Evolutionary conservation across 92 coral and sea anemone genomes (phyloP).

Genomic region (Paramuricea clavata): DNA sequence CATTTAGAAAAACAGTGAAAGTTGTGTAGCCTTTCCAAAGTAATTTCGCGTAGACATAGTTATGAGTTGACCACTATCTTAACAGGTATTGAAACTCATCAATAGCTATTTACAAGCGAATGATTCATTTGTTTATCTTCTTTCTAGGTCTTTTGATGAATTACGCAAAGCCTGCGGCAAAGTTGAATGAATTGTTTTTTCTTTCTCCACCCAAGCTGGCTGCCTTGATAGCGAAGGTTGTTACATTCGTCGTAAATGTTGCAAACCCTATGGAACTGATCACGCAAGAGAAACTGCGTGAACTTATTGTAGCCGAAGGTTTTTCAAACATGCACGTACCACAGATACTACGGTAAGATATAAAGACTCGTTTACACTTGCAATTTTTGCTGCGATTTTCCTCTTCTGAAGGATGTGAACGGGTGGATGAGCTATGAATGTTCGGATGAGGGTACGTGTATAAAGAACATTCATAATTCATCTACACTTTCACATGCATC

Average conservation of each 20-base stretch:
- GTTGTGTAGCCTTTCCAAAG: too few relatives aligned
- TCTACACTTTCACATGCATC: too few relatives aligned
- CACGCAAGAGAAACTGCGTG: slow-evolving; percentile 49
- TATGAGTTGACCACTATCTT: too few relatives aligned
- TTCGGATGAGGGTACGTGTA: too few relatives aligned
- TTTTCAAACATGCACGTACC: not conserved
- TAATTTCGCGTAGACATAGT: too few relatives aligned
- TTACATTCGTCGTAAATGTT: slow-evolving; percentile 44
- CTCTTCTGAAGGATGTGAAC: too few relatives aligned
- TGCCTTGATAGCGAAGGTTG: slow-evolving; percentile 76
- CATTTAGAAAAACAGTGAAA: too few relatives aligned
- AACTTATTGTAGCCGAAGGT: not conserved
- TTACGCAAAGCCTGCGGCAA: slow-evolving; percentile 87
- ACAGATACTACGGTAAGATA: slow-evolving; percentile 11
- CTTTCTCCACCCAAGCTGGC: slow-evolving; percentile 86
- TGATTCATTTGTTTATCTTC: not conserved
- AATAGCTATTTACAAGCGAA: not conserved
- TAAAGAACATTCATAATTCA: too few relatives aligned
- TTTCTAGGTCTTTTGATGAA: slow-evolving; percentile 82
- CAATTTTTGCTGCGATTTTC: too few relatives aligned
- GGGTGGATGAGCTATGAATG: too few relatives aligned
- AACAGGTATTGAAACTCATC: too few relatives aligned
- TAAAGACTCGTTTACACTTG: too few relatives aligned
- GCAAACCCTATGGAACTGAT: slow-evolving; percentile 69
- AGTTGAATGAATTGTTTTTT: slow-evolving; percentile 82